Conservation (phyloP, 1,140 invertebrate species). For the Brachionus plicatilis region DNA sequence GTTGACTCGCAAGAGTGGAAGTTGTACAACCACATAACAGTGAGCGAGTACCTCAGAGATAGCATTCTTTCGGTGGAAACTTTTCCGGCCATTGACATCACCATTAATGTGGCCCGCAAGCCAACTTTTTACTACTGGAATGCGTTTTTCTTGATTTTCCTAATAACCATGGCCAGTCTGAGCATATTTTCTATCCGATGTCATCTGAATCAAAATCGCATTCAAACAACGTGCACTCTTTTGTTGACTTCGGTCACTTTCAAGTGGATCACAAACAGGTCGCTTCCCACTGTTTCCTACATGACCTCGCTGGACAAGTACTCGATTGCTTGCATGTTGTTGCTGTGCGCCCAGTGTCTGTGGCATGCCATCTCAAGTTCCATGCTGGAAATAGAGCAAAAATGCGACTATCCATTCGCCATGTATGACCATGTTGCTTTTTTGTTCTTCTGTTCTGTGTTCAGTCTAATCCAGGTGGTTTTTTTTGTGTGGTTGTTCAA, state of each 20-base stretch:
- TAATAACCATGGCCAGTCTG: constrained; percentile 1
- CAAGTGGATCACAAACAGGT: constrained; percentile 51
- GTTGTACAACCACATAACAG: constrained; percentile 16
- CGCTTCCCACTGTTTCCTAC: constrained; percentile 50
- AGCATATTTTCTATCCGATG: constrained; percentile 38
- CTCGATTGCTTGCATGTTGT: not conserved
- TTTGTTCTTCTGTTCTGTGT: not conserved
- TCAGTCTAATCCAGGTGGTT: not conserved
- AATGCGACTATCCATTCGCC: constrained; percentile 25
- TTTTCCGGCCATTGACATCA: not conserved
- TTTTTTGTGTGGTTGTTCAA: constrained; percentile 4
- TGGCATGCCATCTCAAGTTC: constrained; percentile 13
- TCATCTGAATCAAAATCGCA: constrained; percentile 42
- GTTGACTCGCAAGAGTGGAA: constrained; percentile 31
- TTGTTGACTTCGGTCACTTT: constrained; percentile 50
- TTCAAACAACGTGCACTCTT: constrained; percentile 44
- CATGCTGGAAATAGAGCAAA: not conserved
- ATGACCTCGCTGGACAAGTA: constrained; percentile 50
- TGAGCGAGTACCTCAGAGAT: not conserved
- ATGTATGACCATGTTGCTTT: constrained; percentile 4
- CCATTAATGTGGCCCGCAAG: constrained; percentile 3
- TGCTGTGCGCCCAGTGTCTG: not conserved
- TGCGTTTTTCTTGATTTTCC: constrained; percentile 13
- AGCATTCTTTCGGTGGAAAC: not conserved
- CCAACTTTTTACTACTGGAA: constrained; percentile 33